Evolutionary conservation across 1,140 invertebrate species (phyloP), one percentile per base, ranked within the genome.

Genomic region (Eumeta japonica): DNA sequence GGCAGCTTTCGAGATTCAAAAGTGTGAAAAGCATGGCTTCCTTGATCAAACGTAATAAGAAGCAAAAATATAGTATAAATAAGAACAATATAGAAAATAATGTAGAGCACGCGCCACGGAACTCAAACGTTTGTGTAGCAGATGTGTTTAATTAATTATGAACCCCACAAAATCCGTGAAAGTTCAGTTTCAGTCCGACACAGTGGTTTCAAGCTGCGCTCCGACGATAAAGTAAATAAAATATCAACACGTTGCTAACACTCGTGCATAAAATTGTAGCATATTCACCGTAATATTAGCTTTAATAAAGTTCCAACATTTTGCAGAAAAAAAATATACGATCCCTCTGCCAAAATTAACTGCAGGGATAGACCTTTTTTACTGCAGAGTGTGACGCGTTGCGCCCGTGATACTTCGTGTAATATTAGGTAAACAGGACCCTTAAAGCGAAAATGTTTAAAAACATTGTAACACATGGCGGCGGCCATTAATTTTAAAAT

Each of bases 101-200:
- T 7, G 20, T n/a, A 60, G 56, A 60, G 56, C 51, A 50, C 39
- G 39, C 46, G 46, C 42, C 37, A 43, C 45, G 50, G 55, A 55
- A 64, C 45, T 62, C 49, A 51, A 61, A 60, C 55, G 51, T 54
- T 58, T 50, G 52, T 59, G 61, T 57, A 58, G 43, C 65, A 64
- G 59, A 67, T 70, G 65, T 64, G 55, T 65, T 65, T 68, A 70
- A 73, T 70, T 65, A 62, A n/a, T n/a, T n/a, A n/a, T n/a, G 59
- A 54, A 65, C 52, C 61, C 58, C 48, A 65, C 64, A 57, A 55
- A 62, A 66, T 65, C 58, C 52, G 46, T 42, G 43, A 62, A 62
- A 63, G 58, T 59, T 46, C 48, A 54, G 62, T 50, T 61, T 62
- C 50, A 63, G 66, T 66, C 62, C 48, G 43, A 55, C 48, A 54